Conservation (phyloP, 92 coral and sea anemone species). For the Umimayanthus kanabou region DNA sequence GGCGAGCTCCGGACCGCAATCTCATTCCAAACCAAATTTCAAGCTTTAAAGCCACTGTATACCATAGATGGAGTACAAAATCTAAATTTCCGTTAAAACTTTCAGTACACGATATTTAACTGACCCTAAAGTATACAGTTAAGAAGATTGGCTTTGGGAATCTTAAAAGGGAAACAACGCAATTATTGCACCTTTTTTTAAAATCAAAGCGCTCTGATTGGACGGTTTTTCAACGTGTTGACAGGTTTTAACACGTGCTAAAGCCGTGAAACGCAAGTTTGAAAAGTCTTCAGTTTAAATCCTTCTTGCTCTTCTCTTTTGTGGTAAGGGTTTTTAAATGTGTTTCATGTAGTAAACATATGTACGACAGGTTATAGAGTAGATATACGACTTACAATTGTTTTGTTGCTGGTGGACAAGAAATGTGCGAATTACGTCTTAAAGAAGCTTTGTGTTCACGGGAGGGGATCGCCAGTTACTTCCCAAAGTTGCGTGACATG, state of each 20-base stretch:
- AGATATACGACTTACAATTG: no score
- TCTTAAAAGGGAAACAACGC: slow-evolving; percentile 19
- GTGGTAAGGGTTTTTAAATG: no score
- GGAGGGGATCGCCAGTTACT: no score
- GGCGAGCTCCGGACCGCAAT: not conserved
- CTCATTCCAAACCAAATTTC: slow-evolving; percentile 12
- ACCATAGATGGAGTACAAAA: not conserved
- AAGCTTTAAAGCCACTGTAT: not conserved
- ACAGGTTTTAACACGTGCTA: slow-evolving; percentile 36
- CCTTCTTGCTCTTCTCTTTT: no score
- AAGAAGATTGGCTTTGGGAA: not conserved
- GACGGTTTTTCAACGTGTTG: not conserved
- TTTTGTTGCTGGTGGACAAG: no score
- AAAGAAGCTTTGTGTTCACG: no score
- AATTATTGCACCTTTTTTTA: not conserved
- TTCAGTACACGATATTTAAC: not conserved
- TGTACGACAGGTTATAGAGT: no score
- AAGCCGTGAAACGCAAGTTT: not conserved
- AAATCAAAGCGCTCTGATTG: slow-evolving; percentile 19
- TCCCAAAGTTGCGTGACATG: no score
- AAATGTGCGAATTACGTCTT: no score
- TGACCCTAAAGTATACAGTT: not conserved
- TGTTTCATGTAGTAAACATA: no score
- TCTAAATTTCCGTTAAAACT: not conserved
- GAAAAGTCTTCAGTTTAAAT: not conserved